These are phyloP conservation scores for Procambarus virginalis DNA, from an alignment of 1,140 invertebrate species.

Conservation along the genomic window DNA sequence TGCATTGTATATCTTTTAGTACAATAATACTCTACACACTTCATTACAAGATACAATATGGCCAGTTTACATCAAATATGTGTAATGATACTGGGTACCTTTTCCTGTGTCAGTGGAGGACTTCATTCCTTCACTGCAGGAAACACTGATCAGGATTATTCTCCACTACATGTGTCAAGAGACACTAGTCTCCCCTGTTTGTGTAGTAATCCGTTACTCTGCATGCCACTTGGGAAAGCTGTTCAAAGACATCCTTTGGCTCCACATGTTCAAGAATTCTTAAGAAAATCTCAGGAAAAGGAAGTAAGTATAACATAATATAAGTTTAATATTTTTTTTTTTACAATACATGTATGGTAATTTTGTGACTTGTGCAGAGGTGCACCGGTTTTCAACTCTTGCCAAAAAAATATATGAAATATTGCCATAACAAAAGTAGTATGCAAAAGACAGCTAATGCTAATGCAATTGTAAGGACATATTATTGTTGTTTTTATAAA, in stretches of 20 bases:
- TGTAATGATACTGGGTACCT: not conserved
- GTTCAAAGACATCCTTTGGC: slow-evolving; percentile 9
- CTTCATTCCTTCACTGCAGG: not conserved
- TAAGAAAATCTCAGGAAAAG: slow-evolving; percentile 19
- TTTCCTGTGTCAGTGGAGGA: not conserved
- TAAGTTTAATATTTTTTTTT: too few relatives aligned
- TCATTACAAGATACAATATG: not conserved
- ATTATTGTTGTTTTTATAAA: too few relatives aligned
- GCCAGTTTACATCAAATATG: not conserved
- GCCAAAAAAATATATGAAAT: too few relatives aligned
- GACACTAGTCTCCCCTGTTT: not conserved
- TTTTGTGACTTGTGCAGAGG: too few relatives aligned
- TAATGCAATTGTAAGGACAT: too few relatives aligned
- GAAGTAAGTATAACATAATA: slow-evolving; percentile 8
- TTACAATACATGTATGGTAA: too few relatives aligned
- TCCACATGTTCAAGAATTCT: slow-evolving; percentile 34
- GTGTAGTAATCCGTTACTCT: slow-evolving; percentile 18
- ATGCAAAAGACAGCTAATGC: too few relatives aligned
- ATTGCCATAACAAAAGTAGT: too few relatives aligned
- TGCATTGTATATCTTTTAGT: too few relatives aligned
- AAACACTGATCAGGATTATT: not conserved
- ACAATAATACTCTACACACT: too few relatives aligned
- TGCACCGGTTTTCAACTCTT: too few relatives aligned
- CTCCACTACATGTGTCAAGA: not conserved
- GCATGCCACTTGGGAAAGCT: slow-evolving; percentile 27